Evolutionary conservation across 2,113 vertebrate genomes (phyloP), one percentile per base, ranked within the genome.

Genomic region (Ivindomyrus marchei): DNA sequence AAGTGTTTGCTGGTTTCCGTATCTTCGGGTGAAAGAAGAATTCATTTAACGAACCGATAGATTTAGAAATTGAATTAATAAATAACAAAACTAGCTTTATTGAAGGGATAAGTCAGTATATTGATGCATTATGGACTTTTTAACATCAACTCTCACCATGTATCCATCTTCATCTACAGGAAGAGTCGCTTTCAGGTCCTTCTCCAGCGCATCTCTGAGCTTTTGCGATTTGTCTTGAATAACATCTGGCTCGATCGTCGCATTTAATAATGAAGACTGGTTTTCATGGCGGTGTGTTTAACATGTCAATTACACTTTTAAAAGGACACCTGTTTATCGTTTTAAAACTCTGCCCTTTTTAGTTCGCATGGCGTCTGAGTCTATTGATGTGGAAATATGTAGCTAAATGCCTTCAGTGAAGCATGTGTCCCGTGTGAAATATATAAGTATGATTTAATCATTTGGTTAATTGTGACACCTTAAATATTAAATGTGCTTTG

Each of bases 181-280:
- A 53, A 42, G 39, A 74, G 89, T 90, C 58, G 47, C 62, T 85
- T 92, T 91, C 56, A 90, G 87, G 66, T 90, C 17, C 42, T 39
- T 56, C 77, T 21, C 85, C 53, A 90, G 19, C 53, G 36, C 83
- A 62, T 90, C 66, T 53, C 45, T 27, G 39, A 46, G 47, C 56
- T 47, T 89, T 70, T 85, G 74, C 53, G 85, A 90, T 27, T 87
- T 56, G 58, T 70, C 85, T 13, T 74, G 74, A 87, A 89, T 77
- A 49, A 88, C 36, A 50, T 80, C 89, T 80, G 80, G 70, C 83
- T 89, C 85, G 85, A 91, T 89, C 90, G 80, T 46, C 85, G n/a
- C 50, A 56, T 39, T 87, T 87, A 87, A 87, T 87, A 87, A 56
- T 36, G 47, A 31, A 19, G 50, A 53, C 50, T 87, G 31, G 49